Evolutionary conservation across 2,797 vertebrate genomes (phyloP).

Genomic region (Eleutherodactylus coqui): DNA sequence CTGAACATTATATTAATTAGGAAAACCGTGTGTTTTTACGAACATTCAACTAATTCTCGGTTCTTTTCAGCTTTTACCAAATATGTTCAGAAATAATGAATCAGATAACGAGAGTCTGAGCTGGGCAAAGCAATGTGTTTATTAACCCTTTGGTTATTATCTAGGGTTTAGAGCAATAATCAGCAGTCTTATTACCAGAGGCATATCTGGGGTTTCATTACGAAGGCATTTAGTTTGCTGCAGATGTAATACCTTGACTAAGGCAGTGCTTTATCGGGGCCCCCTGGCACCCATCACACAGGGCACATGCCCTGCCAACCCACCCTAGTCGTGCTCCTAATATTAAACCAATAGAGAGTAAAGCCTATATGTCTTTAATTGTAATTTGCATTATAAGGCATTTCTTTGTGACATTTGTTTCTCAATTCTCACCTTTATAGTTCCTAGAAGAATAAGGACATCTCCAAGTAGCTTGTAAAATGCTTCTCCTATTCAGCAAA

Average conservation of each 20-base stretch:
- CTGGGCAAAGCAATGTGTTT: not conserved
- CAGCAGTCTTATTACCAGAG: not conserved
- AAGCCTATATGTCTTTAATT: too few relatives aligned
- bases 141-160: not conserved
- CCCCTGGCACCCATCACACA: not conserved
- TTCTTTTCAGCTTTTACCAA: slow-evolving; percentile 13
- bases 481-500: not conserved
- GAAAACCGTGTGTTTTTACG: slow-evolving; percentile 32
- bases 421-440: not conserved
- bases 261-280: not conserved
- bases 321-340: too few relatives aligned
- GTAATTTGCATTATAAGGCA: too few relatives aligned
- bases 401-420: too few relatives aligned
- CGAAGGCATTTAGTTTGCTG: too few relatives aligned
- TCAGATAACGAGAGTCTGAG: not conserved
- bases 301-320: not conserved
- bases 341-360: too few relatives aligned
- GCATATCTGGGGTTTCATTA: not conserved
- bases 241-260: not conserved
- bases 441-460: not conserved
- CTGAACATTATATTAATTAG: slow-evolving; percentile 44
- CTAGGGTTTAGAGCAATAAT: not conserved
- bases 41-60: slow-evolving; percentile 19
- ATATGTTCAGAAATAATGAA: slow-evolving; percentile 42
- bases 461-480: not conserved